phyloP scores from a whole-genome alignment of 2,888 invertebrate species.

The Lutraria lutraria region DNA sequence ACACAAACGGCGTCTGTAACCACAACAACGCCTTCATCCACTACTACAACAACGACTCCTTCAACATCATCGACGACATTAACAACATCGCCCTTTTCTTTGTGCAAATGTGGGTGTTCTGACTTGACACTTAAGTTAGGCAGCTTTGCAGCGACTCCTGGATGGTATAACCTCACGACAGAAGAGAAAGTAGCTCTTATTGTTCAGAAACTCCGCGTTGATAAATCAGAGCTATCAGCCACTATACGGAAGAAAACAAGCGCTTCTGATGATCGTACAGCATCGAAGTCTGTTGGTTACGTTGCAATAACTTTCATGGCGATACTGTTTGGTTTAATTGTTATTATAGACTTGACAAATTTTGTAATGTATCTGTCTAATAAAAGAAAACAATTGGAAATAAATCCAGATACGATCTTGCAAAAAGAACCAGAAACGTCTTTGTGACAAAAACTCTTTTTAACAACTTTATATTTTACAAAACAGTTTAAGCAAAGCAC shows the following conservation, averaged over 20 bases:
- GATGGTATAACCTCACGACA: slow-evolving; percentile 38
- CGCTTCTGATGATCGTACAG: slow-evolving; percentile 44
- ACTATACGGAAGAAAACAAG: slow-evolving; percentile 49
- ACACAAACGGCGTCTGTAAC: not conserved
- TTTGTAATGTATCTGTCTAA: slow-evolving; percentile 23
- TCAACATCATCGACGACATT: not conserved
- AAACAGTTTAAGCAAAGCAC: too few relatives aligned
- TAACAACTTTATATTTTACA: too few relatives aligned
- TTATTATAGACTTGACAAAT: slow-evolving; percentile 25
- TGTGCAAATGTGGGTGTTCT: slow-evolving; percentile 36
- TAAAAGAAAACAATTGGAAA: not conserved
- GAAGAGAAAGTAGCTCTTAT: slow-evolving; percentile 48
- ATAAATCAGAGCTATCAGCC: slow-evolving; percentile 43
- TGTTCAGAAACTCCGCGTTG: slow-evolving; percentile 33
- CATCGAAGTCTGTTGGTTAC: slow-evolving; percentile 50
- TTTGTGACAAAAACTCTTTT: not conserved
- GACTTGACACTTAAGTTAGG: not conserved
- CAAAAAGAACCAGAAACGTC: not conserved
- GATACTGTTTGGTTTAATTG: slow-evolving; percentile 30
- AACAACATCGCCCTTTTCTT: not conserved
- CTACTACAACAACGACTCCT: not conserved
- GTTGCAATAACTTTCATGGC: slow-evolving; percentile 39
- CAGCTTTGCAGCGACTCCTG: not conserved
- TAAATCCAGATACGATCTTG: not conserved
- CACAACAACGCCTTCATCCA: slow-evolving; percentile 10